A percentile compares a stretch with the other conserved stretches of the same genome.
These are phyloP conservation scores for Pseudachorutes palmiensis DNA, from an alignment of 1,140 invertebrate species.

Conservation along the genomic window DNA sequence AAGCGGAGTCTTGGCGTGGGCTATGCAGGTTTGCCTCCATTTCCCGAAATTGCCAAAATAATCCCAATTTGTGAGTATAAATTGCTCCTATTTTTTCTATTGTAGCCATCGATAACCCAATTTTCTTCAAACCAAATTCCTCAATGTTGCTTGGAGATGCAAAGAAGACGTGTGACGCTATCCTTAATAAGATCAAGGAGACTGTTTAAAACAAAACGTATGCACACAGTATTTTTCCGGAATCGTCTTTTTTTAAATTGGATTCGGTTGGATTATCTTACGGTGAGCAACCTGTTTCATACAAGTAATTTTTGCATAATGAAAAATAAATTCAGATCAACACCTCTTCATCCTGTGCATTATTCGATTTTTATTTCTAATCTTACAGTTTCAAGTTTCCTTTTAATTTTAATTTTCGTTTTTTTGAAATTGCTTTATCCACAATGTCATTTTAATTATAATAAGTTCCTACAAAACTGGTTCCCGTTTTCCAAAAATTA, in stretches of 20 bases:
- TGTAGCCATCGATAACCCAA: slow-evolving; percentile 76
- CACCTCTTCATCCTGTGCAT: neutral
- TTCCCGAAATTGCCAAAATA: neutral
- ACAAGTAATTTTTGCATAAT: neutral
- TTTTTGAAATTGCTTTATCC: neutral
- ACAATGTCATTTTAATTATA: neutral
- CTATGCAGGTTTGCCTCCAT: slow-evolving; percentile 26
- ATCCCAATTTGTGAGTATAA: no score
- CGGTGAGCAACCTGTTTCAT: neutral
- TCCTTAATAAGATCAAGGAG: slow-evolving; percentile 51
- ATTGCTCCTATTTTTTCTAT: neutral
- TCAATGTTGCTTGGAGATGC: slow-evolving; percentile 84
- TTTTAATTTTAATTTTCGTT: neutral
- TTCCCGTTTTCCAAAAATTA: neutral
- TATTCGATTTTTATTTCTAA: slow-evolving; percentile 3
- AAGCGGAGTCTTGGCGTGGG: slow-evolving; percentile 52
- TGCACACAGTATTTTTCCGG: no score
- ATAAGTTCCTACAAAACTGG: neutral
- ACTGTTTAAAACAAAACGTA: no score
- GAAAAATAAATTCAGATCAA: neutral
- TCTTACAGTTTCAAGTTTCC: neutral
- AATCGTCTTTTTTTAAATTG: no score
- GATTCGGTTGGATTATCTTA: neutral
- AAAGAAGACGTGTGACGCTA: slow-evolving; percentile 80
- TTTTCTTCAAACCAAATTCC: slow-evolving; percentile 85